These are phyloP conservation scores for Orestias chungarensis DNA, from an alignment of 2,797 vertebrate genomes.

Conservation along the genomic window DNA sequence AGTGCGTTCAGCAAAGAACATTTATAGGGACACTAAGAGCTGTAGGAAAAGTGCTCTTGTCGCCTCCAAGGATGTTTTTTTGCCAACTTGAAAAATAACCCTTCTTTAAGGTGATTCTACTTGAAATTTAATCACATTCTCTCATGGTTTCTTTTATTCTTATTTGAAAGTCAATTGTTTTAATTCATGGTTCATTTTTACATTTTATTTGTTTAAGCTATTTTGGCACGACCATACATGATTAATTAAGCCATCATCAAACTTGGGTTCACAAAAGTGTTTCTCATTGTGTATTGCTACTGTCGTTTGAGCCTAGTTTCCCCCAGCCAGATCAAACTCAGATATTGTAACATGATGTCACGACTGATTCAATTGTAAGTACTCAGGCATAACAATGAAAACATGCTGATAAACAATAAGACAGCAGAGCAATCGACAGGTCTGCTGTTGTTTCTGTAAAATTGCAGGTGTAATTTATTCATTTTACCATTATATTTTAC, in stretches of 20 bases:
- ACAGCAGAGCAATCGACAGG: background rate
- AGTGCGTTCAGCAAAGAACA: constrained; percentile 26
- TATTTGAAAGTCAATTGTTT: background rate
- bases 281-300: no score
- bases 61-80: background rate
- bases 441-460: background rate
- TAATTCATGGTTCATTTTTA: background rate
- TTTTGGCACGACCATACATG: no score
- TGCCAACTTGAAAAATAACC: background rate
- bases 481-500: no score
- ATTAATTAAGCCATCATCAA: background rate
- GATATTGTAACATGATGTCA: background rate
- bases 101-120: background rate
- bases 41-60: constrained; percentile 5
- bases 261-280: background rate
- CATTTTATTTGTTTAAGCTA: no score
- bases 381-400: background rate
- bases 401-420: background rate
- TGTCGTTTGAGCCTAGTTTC: no score
- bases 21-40: background rate
- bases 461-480: background rate
- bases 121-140: background rate
- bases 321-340: background rate
- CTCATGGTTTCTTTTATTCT: background rate
- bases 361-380: background rate